A percentile compares a stretch with the other conserved stretches of the same genome.
Evolutionary conservation across 30 jellyfish, hydroid and myxozoan species (phyloP).

Genomic region (Turritopsis dohrnii): DNA sequence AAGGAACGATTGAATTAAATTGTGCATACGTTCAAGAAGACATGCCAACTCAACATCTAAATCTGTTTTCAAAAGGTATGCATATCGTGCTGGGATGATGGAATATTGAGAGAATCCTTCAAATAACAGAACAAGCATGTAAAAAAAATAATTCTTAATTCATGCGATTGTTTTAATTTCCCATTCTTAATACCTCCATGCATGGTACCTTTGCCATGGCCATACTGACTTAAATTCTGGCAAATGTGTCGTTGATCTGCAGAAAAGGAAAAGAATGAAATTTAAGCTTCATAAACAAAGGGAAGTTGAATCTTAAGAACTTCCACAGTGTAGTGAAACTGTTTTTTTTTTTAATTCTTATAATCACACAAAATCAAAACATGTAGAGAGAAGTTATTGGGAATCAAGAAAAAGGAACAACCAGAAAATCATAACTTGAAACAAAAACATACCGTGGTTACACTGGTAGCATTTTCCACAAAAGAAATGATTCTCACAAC

Average conservation of each 20-base stretch:
- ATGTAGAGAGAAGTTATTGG: no score
- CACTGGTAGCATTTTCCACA: slow-evolving; percentile 61
- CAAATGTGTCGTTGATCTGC: slow-evolving; percentile 40
- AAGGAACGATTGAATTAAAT: no score
- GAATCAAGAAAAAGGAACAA: no score
- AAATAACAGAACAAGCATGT: neutral
- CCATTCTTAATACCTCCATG: slow-evolving; percentile 48
- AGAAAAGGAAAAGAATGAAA: neutral
- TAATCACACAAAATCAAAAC: no score
- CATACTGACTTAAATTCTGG: slow-evolving; percentile 46
- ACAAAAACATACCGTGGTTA: slow-evolving; percentile 22
- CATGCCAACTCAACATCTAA: slow-evolving; percentile 42
- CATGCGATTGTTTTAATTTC: neutral
- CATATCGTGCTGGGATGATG: slow-evolving; percentile 49
- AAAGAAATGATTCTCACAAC: slow-evolving; percentile 57
- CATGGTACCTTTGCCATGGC: slow-evolving; percentile 67
- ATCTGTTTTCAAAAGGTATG: slow-evolving; percentile 43
- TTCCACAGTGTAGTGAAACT: no score
- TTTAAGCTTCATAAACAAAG: neutral
- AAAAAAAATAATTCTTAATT: neutral
- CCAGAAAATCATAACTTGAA: neutral
- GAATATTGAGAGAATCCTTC: slow-evolving; percentile 50
- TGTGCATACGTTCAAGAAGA: slow-evolving; percentile 47
- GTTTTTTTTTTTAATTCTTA: no score
- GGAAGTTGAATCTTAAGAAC: neutral